Conservation (phyloP, 2,888 invertebrate genomes). For the Clepsis dumicolana region DNA sequence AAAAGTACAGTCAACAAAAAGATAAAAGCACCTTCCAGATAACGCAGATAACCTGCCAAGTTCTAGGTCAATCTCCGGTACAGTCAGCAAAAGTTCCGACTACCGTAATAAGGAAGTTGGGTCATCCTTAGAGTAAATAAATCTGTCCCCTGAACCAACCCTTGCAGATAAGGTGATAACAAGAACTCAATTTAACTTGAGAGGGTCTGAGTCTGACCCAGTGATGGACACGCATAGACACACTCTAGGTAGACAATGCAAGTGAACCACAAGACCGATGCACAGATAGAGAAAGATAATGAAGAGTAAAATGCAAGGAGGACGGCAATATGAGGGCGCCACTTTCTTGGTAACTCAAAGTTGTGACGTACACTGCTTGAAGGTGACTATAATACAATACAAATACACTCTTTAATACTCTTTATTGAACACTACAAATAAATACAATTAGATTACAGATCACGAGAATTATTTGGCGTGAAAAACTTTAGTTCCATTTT, state of each 20-base stretch:
- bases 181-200: constrained; percentile 43
- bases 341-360: no score
- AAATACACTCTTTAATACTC: no score
- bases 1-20: constrained; percentile 4
- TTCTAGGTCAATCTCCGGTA: constrained; percentile 11
- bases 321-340: no score
- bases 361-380: no score
- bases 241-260: background rate
- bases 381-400: no score
- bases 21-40: background rate
- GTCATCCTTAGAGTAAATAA: constrained; percentile 31
- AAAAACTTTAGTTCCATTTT: no score
- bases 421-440: no score
- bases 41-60: background rate
- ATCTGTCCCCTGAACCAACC: constrained; percentile 40
- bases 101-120: constrained; percentile 32
- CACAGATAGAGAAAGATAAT: no score
- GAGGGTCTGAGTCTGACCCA: constrained; percentile 33
- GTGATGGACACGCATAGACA: constrained; percentile 26
- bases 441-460: no score
- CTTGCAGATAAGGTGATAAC: constrained; percentile 44
- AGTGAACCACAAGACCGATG: no score
- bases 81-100: background rate
- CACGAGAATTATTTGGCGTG: no score
- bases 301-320: background rate